Percentiles rank a stretch among this genome's conserved stretches.
These are phyloP conservation scores for Dryocosmus kuriphilus DNA, from an alignment of 2,888 invertebrate species.

Conservation along the genomic window DNA sequence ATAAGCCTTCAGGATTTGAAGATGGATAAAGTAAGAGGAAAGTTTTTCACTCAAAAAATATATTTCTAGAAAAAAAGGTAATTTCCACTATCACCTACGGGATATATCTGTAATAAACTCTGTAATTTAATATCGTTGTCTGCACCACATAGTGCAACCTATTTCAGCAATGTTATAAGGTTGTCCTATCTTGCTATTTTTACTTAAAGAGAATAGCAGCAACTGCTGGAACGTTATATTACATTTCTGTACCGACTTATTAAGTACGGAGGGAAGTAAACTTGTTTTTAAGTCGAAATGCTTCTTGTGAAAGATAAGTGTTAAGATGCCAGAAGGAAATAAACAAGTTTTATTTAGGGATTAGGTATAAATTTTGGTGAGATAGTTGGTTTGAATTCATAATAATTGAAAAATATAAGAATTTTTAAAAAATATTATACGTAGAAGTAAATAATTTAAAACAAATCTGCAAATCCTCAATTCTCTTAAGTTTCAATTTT, in stretches of 20 bases:
- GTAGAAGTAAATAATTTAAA: too few relatives aligned
- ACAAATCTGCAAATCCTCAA: too few relatives aligned
- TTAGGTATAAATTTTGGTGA: too few relatives aligned
- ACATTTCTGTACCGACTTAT: constrained; percentile 6
- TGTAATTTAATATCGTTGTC: constrained; percentile 9
- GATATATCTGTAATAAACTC: constrained; percentile 17
- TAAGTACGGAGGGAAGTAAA: constrained; percentile 8
- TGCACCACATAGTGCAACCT: constrained; percentile 5
- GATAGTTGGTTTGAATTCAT: too few relatives aligned
- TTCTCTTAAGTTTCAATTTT: too few relatives aligned
- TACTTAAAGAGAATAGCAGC: neutral
- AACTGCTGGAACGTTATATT: neutral
- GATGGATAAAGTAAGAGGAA: neutral
- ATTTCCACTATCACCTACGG: constrained; percentile 1
- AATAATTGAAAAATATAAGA: too few relatives aligned
- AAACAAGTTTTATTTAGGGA: neutral
- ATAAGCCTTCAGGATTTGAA: neutral
- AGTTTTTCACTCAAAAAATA: constrained; percentile 3
- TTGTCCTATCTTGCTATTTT: neutral
- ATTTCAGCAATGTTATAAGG: constrained; percentile 17
- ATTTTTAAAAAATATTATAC: too few relatives aligned
- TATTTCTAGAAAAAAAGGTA: neutral
- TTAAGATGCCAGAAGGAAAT: neutral
- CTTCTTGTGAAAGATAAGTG: neutral
- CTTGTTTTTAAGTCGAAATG: constrained; percentile 14